Conservation (phyloP, 2,888 invertebrate species). For the Blastobasis lacticolella region DNA sequence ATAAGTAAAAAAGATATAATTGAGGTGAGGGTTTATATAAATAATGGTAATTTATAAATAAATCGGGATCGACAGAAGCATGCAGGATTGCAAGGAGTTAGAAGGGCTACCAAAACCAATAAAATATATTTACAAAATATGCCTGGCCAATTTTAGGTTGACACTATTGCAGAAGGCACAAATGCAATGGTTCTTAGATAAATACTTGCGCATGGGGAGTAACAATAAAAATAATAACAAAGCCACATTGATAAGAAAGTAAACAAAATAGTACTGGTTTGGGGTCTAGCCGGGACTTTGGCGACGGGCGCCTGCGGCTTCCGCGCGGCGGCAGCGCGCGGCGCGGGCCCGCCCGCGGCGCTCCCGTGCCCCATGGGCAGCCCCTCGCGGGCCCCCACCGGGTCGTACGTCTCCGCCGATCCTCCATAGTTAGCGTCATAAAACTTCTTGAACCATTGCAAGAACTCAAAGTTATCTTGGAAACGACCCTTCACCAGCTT, state of each 20-base stretch:
- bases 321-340: conserved; percentile 46
- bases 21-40: background rate
- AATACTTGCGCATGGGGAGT: background rate
- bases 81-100: background rate
- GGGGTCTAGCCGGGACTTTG: conserved; percentile 77
- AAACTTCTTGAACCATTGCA: conserved; percentile 99
- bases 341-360: conserved; percentile 69
- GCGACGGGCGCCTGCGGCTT: conserved; percentile 66
- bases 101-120: too few species aligned
- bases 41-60: too few species aligned
- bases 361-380: conserved; percentile 88
- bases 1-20: conserved; percentile 4
- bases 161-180: background rate
- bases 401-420: conserved; percentile 86
- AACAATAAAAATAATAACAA: conserved; percentile 11
- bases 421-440: conserved; percentile 99
- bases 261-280: conserved; percentile 71
- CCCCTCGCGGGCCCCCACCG: conserved; percentile 88
- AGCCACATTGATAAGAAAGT: conserved; percentile 26
- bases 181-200: background rate
- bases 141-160: background rate
- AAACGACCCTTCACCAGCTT: conserved; percentile 97
- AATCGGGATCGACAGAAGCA: background rate
- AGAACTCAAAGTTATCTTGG: conserved; percentile 99
- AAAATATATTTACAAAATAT: too few species aligned